phyloP scores from a whole-genome alignment of 2,888 invertebrate species.

The Drosophila mimetica region DNA sequence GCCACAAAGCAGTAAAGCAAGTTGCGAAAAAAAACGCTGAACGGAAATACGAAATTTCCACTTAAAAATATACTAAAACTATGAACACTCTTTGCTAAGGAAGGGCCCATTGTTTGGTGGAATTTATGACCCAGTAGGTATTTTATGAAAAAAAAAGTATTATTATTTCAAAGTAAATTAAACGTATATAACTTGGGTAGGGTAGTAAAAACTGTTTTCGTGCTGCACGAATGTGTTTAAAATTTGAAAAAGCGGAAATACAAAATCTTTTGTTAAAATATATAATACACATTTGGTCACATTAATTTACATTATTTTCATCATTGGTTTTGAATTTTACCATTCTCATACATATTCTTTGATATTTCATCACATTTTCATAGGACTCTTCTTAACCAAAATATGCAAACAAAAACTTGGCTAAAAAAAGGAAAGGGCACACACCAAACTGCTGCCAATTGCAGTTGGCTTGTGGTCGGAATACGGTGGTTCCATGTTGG shows the following conservation, averaged over 20 bases:
- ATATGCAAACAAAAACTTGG: constrained; percentile 3
- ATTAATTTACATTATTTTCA: neutral
- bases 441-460: constrained; percentile 59
- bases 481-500: constrained; percentile 28
- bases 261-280: no score
- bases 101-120: neutral
- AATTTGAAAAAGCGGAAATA: no score
- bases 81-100: constrained; percentile 4
- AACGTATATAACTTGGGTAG: no score
- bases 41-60: constrained; percentile 3
- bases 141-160: neutral
- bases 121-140: neutral
- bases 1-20: constrained; percentile 16
- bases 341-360: neutral
- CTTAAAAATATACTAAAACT: constrained; percentile 5
- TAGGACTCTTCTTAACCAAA: neutral
- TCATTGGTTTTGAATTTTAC: neutral
- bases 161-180: neutral
- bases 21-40: constrained; percentile 29
- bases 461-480: constrained; percentile 54
- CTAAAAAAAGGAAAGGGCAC: constrained; percentile 11
- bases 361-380: neutral
- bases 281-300: no score
- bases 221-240: no score
- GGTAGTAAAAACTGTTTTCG: no score